Base-by-base conservation (phyloP, 1,140 invertebrate species). In the Drosophila nikananu region DNA sequence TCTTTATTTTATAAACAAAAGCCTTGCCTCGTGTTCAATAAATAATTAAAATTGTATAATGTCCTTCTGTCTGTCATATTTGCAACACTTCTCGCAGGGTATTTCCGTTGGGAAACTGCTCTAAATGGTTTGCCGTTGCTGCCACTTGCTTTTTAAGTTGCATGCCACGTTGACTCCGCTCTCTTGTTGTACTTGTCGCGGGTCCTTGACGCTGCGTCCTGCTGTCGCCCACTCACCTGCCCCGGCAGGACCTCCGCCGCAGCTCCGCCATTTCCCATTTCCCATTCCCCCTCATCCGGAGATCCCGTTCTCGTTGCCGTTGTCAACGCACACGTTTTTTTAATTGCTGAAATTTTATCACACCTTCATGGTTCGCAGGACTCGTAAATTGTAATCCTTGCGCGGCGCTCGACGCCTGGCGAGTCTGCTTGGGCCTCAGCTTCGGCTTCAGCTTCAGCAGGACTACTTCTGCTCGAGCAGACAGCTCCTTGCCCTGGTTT, bases 341-440 rank as follows among this genome's bases (percentile, higher is more conserved):
- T 90, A 90, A 90, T 90, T 90, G 86, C 86, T 90, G 79, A 90
- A 90, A 90, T 90, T 90, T 90, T 90, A 90, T 90, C 86, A 90
- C 86, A 90, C 86, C 86, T 90, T 90, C 86, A 90, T 90, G 86
- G 86, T 80, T 90, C 81, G 86, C 86, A 90, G 86, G 86, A 90
- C 86, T 91, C 86, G 86, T 90, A 90, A 90, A 90, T 90, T 90
- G 86, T 90, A 90, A 90, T 90, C 86, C 86, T 90, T 90, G 86
- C 73, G 83, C 72, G 41, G 68, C 48, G 46, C 68, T 57, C 67
- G 27, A 12, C 66, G 27, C 62, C 44, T 49, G 35, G 23, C 66
- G 21, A 49, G 61, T 42, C 66, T 54, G 44, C 59, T 8, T 32
- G n/a, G 41, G 42, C 72, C 76, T 35, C 51, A 21, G 51, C 65